Percentiles rank a stretch among this genome's conserved stretches.
These are phyloP conservation scores for Bombus sylvicola DNA, from an alignment of 1,140 invertebrate species.

Conservation along the genomic window DNA sequence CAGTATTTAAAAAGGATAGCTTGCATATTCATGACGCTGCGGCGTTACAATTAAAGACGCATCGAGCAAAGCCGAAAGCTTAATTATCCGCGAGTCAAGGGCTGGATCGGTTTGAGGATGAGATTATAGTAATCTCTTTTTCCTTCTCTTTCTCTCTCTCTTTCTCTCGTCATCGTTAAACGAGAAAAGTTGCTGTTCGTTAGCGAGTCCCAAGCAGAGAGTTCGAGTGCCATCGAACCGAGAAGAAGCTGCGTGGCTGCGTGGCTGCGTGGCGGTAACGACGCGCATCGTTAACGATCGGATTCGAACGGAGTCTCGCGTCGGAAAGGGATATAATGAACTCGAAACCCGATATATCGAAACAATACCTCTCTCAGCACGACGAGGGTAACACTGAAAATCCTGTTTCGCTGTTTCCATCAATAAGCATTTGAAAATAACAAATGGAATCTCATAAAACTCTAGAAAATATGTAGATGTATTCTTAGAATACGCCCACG, in stretches of 20 bases:
- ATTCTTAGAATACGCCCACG: not conserved
- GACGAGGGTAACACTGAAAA: not conserved
- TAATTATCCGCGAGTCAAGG: constrained; percentile 63
- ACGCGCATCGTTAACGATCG: constrained; percentile 51
- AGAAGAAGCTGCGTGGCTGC: constrained; percentile 38
- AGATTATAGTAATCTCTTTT: constrained; percentile 54
- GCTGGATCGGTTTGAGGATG: constrained; percentile 27
- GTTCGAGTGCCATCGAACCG: constrained; percentile 53
- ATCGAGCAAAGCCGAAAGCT: constrained; percentile 55
- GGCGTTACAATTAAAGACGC: constrained; percentile 59
- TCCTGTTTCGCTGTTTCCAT: not conserved
- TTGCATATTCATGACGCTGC: constrained; percentile 65
- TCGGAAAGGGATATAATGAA: constrained; percentile 33
- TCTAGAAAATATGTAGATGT: not conserved
- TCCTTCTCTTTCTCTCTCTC: not conserved
- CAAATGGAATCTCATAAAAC: not conserved
- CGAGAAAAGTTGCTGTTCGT: constrained; percentile 64
- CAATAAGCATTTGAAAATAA: not conserved
- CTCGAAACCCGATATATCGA: constrained; percentile 43
- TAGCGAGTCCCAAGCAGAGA: constrained; percentile 18
- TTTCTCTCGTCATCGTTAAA: constrained; percentile 54
- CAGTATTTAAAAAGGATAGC: constrained; percentile 55
- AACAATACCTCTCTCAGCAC: not conserved
- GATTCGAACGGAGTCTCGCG: constrained; percentile 3
- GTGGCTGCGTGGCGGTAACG: constrained; percentile 44